Percentiles rank a stretch among this genome's conserved stretches.
phyloP scores from a whole-genome alignment of 2,797 vertebrate genomes.

The Cirrhinus molitorella region DNA sequence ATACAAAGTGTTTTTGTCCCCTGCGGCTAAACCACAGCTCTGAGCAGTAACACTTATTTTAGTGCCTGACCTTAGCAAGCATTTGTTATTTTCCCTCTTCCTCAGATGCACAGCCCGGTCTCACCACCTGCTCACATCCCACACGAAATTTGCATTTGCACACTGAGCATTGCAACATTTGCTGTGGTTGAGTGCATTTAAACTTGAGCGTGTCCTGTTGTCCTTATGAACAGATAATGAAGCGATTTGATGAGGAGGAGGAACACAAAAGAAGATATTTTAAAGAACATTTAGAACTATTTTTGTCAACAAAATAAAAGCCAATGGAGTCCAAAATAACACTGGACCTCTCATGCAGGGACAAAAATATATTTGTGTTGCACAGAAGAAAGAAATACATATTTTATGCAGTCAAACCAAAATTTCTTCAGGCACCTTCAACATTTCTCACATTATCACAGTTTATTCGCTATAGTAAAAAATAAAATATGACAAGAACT shows the following conservation, averaged over 20 bases:
- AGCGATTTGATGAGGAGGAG: neutral
- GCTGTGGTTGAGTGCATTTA: conserved; percentile 3
- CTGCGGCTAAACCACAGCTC: conserved; percentile 37
- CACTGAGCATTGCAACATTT: conserved; percentile 18
- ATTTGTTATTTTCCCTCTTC: conserved; percentile 52
- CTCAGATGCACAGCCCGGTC: conserved; percentile 48
- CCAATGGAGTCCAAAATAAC: neutral
- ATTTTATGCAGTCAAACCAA: no score
- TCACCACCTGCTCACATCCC: conserved; percentile 54
- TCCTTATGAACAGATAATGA: conserved; percentile 15
- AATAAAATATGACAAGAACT: no score
- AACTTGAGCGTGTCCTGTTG: conserved; percentile 4
- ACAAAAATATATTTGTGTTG: neutral
- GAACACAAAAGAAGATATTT: neutral
- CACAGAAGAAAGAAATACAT: neutral
- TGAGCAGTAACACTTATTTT: conserved; percentile 43
- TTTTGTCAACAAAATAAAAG: neutral
- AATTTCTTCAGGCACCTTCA: no score
- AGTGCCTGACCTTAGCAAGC: conserved; percentile 39
- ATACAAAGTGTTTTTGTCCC: conserved; percentile 49
- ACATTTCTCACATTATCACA: no score
- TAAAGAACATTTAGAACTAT: neutral
- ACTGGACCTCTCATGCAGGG: neutral
- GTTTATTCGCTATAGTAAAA: no score
- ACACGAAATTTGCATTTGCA: conserved; percentile 42